Conservation (phyloP, 2,113 vertebrate species). For the Cavia aperea region DNA sequence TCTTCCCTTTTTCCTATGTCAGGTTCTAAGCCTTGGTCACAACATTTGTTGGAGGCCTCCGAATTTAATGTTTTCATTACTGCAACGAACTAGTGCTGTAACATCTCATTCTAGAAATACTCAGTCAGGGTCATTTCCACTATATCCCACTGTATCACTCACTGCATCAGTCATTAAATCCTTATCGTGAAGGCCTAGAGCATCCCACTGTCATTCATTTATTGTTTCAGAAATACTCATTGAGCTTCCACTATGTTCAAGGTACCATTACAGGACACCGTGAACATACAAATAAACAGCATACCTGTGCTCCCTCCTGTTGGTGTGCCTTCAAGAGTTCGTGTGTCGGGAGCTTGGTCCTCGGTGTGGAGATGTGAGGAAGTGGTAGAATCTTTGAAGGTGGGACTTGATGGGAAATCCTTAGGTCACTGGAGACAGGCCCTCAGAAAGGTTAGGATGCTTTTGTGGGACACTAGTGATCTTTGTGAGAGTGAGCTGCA, state of each 20-base stretch:
- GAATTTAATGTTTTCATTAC: slow-evolving; percentile 30
- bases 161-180: background rate
- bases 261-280: background rate
- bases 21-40: background rate
- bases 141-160: background rate
- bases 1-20: background rate
- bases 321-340: background rate
- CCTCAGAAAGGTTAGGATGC: background rate
- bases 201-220: background rate
- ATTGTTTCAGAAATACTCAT: background rate
- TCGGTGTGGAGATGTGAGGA: background rate
- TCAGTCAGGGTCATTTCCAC: background rate
- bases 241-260: background rate
- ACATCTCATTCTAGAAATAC: background rate
- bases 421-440: background rate
- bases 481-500: background rate
- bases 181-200: background rate
- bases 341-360: background rate
- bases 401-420: background rate
- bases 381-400: background rate
- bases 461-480: background rate
- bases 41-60: slow-evolving; percentile 12
- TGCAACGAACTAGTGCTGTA: background rate
- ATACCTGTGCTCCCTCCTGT: background rate
- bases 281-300: background rate